Base-by-base conservation (phyloP, 2,113 vertebrate species). In the Oncorhynchus gorbuscha region DNA sequence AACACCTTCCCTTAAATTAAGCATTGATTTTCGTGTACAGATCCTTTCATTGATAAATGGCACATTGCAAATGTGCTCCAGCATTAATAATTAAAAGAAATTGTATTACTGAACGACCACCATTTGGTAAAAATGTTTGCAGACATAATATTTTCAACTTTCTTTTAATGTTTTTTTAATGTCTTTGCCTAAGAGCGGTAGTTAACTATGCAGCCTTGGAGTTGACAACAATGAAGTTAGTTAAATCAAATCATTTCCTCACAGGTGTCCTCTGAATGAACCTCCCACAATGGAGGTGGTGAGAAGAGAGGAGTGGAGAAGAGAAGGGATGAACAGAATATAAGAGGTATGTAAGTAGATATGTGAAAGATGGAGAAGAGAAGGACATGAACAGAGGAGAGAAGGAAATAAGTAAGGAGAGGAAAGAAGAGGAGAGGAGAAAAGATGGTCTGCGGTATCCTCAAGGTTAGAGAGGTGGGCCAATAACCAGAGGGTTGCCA, bases 1-100 rank as follows among this genome's bases (percentile, higher is more conserved):
- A 84, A 81, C 87, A 89, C 65, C 73, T 79, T 83, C 59, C 82
- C 85, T 85, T 86, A 88, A 89, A 89, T 91, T 82, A 89, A 89
- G 89, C 87, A 90, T 89, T 87, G 89, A 89, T 89, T 89, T 89
- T 88, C 72, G 83, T 83, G 72, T 35, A 79, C 74, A 77, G n/a
- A 69, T 72, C 78, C 78, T 74, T 79, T 77, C 74, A 39, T 72
- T 88, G 86, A 91, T 74, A 86, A 87, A 86, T 80, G 83, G 78
- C 77, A 81, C 55, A 32, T 85, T 85, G 80, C 76, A 80, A 77
- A 55, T 75, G 71, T 14, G 22, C 70, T 72, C 64, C 67, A 76
- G 79, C 82, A 81, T 81, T 83, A 81, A 87, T 80, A 81, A 28
- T 24, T 1, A 28, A 28, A 78, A 68, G n/a, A 78, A 84, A 83